Base-by-base conservation (phyloP, 2,888 invertebrate species). In the Hypselothyrea guttata region DNA sequence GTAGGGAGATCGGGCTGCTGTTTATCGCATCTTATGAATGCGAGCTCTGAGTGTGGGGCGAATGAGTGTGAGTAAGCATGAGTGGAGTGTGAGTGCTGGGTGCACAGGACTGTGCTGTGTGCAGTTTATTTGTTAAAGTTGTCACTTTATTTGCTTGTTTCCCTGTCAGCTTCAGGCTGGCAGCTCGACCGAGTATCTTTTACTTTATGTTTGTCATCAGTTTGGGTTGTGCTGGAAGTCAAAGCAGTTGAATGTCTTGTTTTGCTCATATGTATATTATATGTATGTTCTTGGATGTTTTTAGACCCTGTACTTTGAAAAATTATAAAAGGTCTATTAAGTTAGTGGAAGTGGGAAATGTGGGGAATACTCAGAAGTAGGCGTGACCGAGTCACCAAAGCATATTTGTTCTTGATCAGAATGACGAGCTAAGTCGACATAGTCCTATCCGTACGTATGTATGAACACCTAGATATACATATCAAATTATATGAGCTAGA, bases 81-180 rank as follows among this genome's bases (percentile, higher is more conserved):
- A 37, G 35, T 37, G 15, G 9, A 33, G 28, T 12, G 28, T 8
- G 35, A 16, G 28, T 42, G 18, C 16, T 7, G 28, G 28, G 35
- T 22, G 7, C 7, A 8, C 27, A 65, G 57, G 57, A 64, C 33
- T 58, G 41, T 35, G 22, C 5, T 22, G 22, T 40, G 47, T 18
- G 44, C 56, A 42, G 65, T 67, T 72, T 70, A 68, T 83, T 85
- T 78, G 69, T 66, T 83, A 61, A 74, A 71, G 64, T 70, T 83
- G 64, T 84, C 62, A 53, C 67, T 63, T 64, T 64, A 74, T 60
- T 71, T 73, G 56, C 68, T 51, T 54, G 69, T 44, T 52, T 51
- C 53, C 37, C 44, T 51, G 60, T 65, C 66, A 51, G 42, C 63
- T 22, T 44, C 57, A 44, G 46, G 16, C 49, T 7, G 34, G 34